Evolutionary conservation across 2,888 invertebrate genomes (phyloP), one percentile per base, ranked within the genome.

Genomic region (Drosophila meridiana): DNA sequence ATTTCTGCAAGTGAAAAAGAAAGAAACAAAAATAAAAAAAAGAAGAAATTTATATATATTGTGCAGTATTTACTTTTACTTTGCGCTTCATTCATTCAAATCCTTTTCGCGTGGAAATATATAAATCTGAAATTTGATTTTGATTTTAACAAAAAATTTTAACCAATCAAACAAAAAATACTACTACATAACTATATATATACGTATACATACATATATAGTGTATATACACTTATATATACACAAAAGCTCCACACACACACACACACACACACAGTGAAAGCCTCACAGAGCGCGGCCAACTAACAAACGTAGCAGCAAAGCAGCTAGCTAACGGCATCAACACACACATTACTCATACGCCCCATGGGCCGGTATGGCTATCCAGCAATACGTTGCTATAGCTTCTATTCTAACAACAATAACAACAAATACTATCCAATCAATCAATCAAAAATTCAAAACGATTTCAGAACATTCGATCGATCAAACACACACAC

Each of bases 51-150:
- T 36, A 32, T 9, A 36, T 45, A 73, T 34, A 62, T 72, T 65
- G 61, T 80, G 67, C 70, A 70, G 69, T 69, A 70, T 69, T 90
- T 87, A 83, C 57, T 70, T 90, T 90, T 91, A 70, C 79, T 85
- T 90, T 91, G 89, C 87, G 73, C 77, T 77, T 90, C 79, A 90
- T 86, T 76, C 89, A 89, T 87, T 70, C 59, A 66, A 87, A 81
- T 70, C 71, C 60, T 76, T 79, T 79, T 68, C 57, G 63, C 78
- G 69, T 64, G 64, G 47, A 76, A 75, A 71, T 68, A 59, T 76
- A 80, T 78, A 58, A 75, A 80, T 78, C 81, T 78, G 92, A 92
- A 92, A 92, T 92, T 92, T 92, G 90, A 90, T 92, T 91, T 92
- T 92, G 93, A 90, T 92, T 90, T 85, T 80, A 52, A 64, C 4